Evolutionary conservation across 2,797 vertebrate genomes (phyloP).

Genomic region (Myiotriccus ornatus): DNA sequence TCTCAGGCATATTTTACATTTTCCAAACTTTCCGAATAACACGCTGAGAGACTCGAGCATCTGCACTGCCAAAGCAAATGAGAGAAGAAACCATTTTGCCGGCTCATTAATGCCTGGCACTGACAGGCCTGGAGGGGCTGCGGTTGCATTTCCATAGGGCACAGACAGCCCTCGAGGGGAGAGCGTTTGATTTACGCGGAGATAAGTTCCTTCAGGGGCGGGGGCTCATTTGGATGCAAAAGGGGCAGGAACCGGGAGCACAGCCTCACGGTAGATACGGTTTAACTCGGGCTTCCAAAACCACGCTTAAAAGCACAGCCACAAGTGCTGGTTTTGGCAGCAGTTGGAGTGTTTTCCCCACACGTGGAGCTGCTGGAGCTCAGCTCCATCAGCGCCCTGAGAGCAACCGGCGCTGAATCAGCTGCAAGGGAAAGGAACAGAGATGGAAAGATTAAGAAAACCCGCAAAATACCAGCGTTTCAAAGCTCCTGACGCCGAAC

Average conservation of each 20-base stretch:
- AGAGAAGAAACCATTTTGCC: not conserved
- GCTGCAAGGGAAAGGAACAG: not conserved
- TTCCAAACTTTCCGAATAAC: not conserved
- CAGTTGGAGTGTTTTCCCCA: not conserved
- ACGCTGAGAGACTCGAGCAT: not conserved
- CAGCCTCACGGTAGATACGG: rapidly evolving
- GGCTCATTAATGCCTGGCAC: not conserved
- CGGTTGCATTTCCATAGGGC: not conserved
- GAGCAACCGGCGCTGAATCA: rapidly evolving
- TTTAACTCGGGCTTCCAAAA: not conserved
- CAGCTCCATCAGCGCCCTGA: not conserved
- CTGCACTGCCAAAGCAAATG: not conserved
- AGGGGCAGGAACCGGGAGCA: not conserved
- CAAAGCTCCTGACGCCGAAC: not conserved
- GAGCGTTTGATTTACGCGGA: not conserved
- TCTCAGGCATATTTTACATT: not conserved
- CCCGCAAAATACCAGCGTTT: not conserved
- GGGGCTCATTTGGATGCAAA: not conserved
- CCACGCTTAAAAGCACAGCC: rapidly evolving
- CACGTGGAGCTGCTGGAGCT: not conserved
- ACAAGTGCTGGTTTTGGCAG: not conserved
- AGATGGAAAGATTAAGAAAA: not conserved
- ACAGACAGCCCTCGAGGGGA: not conserved
- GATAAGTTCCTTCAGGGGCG: not conserved
- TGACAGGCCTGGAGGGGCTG: slow-evolving; percentile 24